Conservation (phyloP, 2,113 vertebrate genomes). For the Oostethus manadensis region DNA sequence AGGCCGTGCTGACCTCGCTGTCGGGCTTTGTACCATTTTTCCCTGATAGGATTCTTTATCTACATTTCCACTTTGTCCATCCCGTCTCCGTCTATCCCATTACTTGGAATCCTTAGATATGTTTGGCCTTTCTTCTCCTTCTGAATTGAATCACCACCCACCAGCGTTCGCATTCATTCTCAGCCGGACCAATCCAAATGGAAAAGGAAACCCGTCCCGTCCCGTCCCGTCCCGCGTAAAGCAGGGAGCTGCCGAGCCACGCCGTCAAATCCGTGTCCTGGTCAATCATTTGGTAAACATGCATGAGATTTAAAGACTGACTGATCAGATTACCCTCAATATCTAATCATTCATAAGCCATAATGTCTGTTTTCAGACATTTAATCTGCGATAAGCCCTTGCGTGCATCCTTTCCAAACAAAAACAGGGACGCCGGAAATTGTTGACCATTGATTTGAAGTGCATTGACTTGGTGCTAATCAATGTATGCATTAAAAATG, state of each 20-base stretch:
- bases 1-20: constrained; percentile 9
- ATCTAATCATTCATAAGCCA: constrained; percentile 33
- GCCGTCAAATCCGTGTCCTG: constrained; percentile 16
- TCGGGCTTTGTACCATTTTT: constrained; percentile 21
- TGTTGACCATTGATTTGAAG: background rate
- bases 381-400: constrained; percentile 41
- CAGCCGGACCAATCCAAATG: constrained; percentile 42
- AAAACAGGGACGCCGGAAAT: background rate
- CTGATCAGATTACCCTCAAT: constrained; percentile 53
- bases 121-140: constrained; percentile 43
- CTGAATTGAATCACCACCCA: constrained; percentile 54
- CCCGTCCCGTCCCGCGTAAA: constrained; percentile 19
- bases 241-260: constrained; percentile 2
- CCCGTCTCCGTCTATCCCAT: constrained; percentile 22
- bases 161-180: constrained; percentile 28
- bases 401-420: constrained; percentile 15
- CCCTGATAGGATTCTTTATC: constrained; percentile 26
- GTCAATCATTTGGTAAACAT: constrained; percentile 26
- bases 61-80: constrained; percentile 25
- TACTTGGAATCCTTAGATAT: constrained; percentile 23
- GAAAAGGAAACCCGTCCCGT: constrained; percentile 35
- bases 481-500: background rate
- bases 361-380: constrained; percentile 36
- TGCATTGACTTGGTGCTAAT: background rate
- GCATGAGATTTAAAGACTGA: constrained; percentile 27